These are phyloP conservation scores for Ophiothrix spiculata DNA, from an alignment of 35 echinoderm and acorn worm genomes.

Conservation along the genomic window DNA sequence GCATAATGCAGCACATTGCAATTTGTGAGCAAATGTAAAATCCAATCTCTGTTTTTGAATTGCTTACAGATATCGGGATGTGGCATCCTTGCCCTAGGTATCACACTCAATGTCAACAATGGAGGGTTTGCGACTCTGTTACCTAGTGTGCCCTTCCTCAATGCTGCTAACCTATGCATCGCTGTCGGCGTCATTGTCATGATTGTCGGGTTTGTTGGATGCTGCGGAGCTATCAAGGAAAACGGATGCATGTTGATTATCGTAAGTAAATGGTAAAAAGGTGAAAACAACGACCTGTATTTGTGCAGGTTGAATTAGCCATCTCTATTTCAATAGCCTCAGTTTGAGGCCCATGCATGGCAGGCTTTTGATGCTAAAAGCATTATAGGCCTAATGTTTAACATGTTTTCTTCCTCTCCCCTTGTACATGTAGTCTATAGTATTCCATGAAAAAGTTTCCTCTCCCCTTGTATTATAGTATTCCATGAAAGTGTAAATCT, in stretches of 20 bases:
- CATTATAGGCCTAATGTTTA: too few species aligned
- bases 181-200: slow-evolving; percentile 61
- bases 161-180: slow-evolving; percentile 57
- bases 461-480: too few species aligned
- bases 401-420: too few species aligned
- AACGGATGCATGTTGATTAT: slow-evolving; percentile 46
- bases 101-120: slow-evolving; percentile 51
- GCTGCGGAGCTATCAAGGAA: slow-evolving; percentile 73
- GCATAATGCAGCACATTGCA: too few species aligned
- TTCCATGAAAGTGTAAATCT: too few species aligned
- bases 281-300: not conserved
- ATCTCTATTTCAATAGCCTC: too few species aligned
- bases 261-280: slow-evolving; percentile 44
- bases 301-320: not conserved
- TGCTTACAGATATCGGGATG: slow-evolving; percentile 54
- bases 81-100: slow-evolving; percentile 46
- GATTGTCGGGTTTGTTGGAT: slow-evolving; percentile 63
- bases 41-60: too few species aligned
- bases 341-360: too few species aligned
- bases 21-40: too few species aligned
- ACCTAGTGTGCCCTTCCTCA: slow-evolving; percentile 75
- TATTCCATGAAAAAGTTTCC: too few species aligned
- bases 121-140: slow-evolving; percentile 65
- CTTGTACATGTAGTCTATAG: too few species aligned
- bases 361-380: too few species aligned